A percentile compares a stretch with the other conserved stretches of the same genome.
phyloP scores from a whole-genome alignment of 2,797 vertebrate genomes.

The Sebastes nivosus region DNA sequence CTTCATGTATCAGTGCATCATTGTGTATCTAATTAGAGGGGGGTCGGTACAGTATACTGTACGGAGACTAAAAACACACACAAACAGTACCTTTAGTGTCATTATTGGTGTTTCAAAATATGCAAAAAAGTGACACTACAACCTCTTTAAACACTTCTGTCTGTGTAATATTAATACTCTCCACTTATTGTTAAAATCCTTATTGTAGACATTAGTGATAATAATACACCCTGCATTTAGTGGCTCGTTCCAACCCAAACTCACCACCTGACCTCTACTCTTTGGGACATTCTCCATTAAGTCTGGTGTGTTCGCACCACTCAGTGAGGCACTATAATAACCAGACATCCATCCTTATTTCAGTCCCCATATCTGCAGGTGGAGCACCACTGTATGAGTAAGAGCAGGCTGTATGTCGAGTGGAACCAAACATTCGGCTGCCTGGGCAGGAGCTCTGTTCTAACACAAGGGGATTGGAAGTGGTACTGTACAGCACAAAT shows the following conservation, averaged over 20 bases:
- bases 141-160: neutral
- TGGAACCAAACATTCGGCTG: slow-evolving; percentile 24
- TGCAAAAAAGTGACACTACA: neutral
- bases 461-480: slow-evolving; percentile 36
- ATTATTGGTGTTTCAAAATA: neutral
- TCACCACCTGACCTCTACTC: neutral
- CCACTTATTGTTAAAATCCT: neutral
- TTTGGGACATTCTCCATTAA: slow-evolving; percentile 7
- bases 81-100: neutral
- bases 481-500: slow-evolving; percentile 32
- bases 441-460: slow-evolving; percentile 14
- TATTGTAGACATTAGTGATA: neutral
- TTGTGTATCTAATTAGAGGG: neutral
- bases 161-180: neutral
- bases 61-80: neutral
- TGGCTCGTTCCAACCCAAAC: neutral
- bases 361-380: slow-evolving; percentile 1
- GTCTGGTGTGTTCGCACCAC: slow-evolving; percentile 9
- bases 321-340: slow-evolving; percentile 12
- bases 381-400: slow-evolving; percentile 22
- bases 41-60: neutral
- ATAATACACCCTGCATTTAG: neutral
- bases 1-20: neutral
- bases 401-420: slow-evolving; percentile 16
- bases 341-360: slow-evolving; percentile 26